These are phyloP conservation scores for Connochaetes taurinus DNA, from an alignment of 2,113 vertebrate genomes.

Conservation along the genomic window DNA sequence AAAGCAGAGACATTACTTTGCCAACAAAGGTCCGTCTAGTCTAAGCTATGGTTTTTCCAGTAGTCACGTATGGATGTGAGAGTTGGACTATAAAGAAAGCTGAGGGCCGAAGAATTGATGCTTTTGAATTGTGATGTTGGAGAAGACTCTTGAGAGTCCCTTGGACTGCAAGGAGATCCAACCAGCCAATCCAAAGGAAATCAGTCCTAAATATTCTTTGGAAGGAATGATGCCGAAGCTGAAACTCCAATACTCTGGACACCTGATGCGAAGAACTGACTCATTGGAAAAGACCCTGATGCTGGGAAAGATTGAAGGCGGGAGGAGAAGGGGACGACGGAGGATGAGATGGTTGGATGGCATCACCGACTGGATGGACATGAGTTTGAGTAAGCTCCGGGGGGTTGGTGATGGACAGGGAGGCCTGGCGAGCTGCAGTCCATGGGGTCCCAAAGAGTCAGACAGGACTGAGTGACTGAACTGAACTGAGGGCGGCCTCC, in stretches of 20 bases:
- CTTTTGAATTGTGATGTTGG: not conserved
- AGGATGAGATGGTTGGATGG: not conserved
- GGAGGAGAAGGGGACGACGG: not conserved
- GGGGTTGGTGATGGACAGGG: not conserved
- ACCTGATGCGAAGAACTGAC: not conserved
- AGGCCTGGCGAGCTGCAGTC: not conserved
- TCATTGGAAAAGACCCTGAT: not conserved
- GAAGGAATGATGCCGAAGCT: not conserved
- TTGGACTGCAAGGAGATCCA: not conserved
- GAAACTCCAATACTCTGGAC: not conserved
- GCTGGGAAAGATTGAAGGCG: not conserved
- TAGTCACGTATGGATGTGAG: not conserved
- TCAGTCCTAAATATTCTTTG: not conserved
- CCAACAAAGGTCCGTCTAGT: not conserved
- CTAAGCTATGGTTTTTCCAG: not conserved
- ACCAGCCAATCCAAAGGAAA: not conserved
- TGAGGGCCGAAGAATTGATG: not conserved
- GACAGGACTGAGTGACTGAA: not conserved
- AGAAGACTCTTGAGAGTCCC: not conserved
- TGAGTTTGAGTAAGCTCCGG: not conserved
- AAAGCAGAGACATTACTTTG: not conserved
- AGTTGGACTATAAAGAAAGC: not conserved
- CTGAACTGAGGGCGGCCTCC: not conserved
- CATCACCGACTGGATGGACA: not conserved
- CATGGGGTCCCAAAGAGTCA: not conserved